phyloP scores from a whole-genome alignment of 2,113 vertebrate species.

The Climacteris rufus region DNA sequence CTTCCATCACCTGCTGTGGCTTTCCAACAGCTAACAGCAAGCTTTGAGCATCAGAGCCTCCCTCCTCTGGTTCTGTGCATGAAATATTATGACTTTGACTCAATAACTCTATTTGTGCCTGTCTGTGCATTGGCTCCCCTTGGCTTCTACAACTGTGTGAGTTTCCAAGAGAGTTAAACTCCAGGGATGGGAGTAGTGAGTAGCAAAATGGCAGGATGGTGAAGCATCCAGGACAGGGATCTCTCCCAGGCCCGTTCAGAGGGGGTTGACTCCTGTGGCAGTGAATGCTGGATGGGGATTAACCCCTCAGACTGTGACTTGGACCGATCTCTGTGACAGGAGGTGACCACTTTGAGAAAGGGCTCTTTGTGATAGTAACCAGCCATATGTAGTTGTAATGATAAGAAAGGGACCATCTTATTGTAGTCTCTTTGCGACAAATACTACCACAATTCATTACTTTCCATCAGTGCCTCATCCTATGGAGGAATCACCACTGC shows the following conservation, averaged over 20 bases:
- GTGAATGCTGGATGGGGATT: neutral
- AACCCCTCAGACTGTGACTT: neutral
- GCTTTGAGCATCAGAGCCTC: slow-evolving; percentile 51
- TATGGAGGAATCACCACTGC: slow-evolving; percentile 72
- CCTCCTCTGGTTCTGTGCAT: slow-evolving; percentile 53
- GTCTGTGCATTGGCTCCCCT: slow-evolving; percentile 41
- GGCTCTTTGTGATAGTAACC: slow-evolving; percentile 11
- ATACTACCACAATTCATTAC: slow-evolving; percentile 73
- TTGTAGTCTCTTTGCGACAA: slow-evolving; percentile 65
- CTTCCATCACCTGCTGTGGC: slow-evolving; percentile 43
- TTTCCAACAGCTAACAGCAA: slow-evolving; percentile 16
- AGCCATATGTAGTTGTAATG: slow-evolving; percentile 36
- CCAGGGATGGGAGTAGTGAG: neutral
- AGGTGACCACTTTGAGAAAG: neutral
- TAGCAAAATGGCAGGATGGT: neutral
- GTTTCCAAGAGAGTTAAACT: neutral
- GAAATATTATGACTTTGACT: neutral
- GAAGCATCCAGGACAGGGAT: neutral
- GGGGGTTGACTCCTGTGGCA: neutral
- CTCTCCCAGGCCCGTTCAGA: neutral
- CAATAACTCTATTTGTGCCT: slow-evolving; percentile 34
- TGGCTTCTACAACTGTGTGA: neutral
- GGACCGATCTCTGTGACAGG: neutral
- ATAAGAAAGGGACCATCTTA: slow-evolving; percentile 62
- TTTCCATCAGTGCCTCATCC: slow-evolving; percentile 73